Base-by-base conservation (phyloP, 2,797 vertebrate genomes). In the Amblyraja radiata region DNA sequence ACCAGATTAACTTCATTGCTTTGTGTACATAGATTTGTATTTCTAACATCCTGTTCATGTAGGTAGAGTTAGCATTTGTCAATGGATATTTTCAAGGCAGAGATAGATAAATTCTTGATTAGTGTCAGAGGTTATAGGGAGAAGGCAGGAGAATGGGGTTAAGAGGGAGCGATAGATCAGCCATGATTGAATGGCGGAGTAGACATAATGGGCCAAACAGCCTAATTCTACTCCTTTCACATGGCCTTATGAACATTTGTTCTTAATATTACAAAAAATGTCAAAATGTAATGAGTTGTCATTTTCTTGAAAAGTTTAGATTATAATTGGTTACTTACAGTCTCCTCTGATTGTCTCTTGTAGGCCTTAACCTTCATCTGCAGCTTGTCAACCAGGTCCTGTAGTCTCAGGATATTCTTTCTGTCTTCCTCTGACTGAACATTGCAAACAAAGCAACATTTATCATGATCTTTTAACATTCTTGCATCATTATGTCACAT, bases 341-440 rank as follows among this genome's bases (percentile, higher is more conserved):
- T 96, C 94, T 99, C 98, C 94, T 98, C 97, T 0, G 97, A 96
- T 23, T 97, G 96, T 46, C 96, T 97, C 94, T 98, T 99, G 95
- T 98, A 99, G 78, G 96, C 95, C 94, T 97, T 98, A 93, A 98
- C 97, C 93, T 98, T 97, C 91, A 95, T 95, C 96, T 98, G 97
- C 14, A 97, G 95, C 93, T 97, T 97, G 94, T 98, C 96, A 93
- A 97, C 96, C 95, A 97, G 93, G 36, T 97, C 96, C 95, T 98
- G 97, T 93, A 98, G 94, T 21, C 95, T 96, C 13, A 95, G 36
- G 68, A 95, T 95, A 63, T 96, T 98, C 94, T 97, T 98, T 95
- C 96, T 97, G 94, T 98, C 96, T 93, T 98, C 97, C 86, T 98
- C 97, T 78, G 95, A 95, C 97, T 98, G 91, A 93, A 94, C n/a